Percentiles rank a stretch among this genome's conserved stretches.
phyloP scores from a whole-genome alignment of 2,888 invertebrate genomes.

The Megalurothrips usitatus region DNA sequence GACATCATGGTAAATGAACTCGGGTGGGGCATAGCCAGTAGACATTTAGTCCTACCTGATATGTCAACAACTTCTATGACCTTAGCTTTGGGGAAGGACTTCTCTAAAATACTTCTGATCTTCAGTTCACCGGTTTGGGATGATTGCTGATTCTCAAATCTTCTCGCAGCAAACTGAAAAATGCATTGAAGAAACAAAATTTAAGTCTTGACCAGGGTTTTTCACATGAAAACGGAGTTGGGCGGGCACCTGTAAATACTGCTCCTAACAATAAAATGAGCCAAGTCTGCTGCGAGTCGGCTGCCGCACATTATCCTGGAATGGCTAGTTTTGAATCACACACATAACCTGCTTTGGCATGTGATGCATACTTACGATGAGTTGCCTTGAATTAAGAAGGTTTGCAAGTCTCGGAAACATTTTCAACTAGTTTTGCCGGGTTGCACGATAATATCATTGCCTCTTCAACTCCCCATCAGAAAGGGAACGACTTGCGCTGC shows the following conservation, averaged over 20 bases:
- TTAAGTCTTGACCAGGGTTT: no score
- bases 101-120: constrained; percentile 47
- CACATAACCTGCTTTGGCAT: not conserved
- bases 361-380: not conserved
- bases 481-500: no score
- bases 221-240: no score
- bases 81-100: constrained; percentile 58
- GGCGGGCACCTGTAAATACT: no score
- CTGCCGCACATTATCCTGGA: not conserved
- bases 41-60: constrained; percentile 52
- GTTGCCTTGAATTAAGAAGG: not conserved
- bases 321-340: not conserved
- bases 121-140: constrained; percentile 38
- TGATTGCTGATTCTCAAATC: constrained; percentile 8
- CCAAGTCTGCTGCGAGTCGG: not conserved
- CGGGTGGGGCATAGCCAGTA: no score
- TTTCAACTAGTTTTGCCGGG: not conserved
- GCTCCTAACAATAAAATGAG: no score
- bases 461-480: no score
- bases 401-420: not conserved
- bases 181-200: not conserved
- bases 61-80: constrained; percentile 64
- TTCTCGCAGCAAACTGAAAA: not conserved
- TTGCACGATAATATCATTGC: no score
- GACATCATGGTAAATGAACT: constrained; percentile 35